Percentiles rank a stretch among this genome's conserved stretches.
These are phyloP conservation scores for Drosophila buzzatii DNA, from an alignment of 2,888 invertebrate species.

Conservation along the genomic window DNA sequence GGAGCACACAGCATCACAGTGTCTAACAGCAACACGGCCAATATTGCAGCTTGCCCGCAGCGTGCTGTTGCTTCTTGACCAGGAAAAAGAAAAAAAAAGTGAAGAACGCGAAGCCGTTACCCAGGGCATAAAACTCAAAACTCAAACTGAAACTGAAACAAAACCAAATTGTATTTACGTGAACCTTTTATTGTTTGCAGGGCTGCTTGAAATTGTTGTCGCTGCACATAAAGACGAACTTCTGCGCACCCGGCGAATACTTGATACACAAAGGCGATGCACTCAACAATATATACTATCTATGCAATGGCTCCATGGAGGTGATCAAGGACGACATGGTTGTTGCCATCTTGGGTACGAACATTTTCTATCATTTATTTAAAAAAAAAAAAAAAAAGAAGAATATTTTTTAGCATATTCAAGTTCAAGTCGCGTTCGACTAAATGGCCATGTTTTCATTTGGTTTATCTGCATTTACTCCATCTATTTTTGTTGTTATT, in stretches of 20 bases:
- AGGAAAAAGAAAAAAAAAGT: neutral
- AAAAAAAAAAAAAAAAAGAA: neutral
- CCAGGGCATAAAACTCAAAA: neutral
- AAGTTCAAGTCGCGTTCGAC: slow-evolving; percentile 29
- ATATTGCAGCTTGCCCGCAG: slow-evolving; percentile 1
- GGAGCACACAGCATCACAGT: slow-evolving; percentile 6
- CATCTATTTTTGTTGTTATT: slow-evolving; percentile 11
- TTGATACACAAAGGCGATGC: slow-evolving; percentile 97
- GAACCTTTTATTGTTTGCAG: slow-evolving; percentile 58
- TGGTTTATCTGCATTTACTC: slow-evolving; percentile 14
- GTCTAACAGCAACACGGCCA: neutral
- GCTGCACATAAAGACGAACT: slow-evolving; percentile 96
- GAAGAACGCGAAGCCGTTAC: neutral
- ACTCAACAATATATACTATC: slow-evolving; percentile 96
- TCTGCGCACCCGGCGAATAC: slow-evolving; percentile 98
- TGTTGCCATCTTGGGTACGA: slow-evolving; percentile 96
- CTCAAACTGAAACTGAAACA: slow-evolving; percentile 18
- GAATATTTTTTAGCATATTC: neutral
- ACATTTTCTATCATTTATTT: neutral
- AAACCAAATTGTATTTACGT: slow-evolving; percentile 44
- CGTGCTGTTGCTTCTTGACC: slow-evolving; percentile 21
- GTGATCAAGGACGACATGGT: slow-evolving; percentile 98
- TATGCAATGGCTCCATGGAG: slow-evolving; percentile 99
- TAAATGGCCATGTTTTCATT: slow-evolving; percentile 38
- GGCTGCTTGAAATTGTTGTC: slow-evolving; percentile 97